Percentiles rank a stretch among this genome's conserved stretches.
Evolutionary conservation across 2,113 vertebrate genomes (phyloP).

Genomic region (Melanerpes aurifrons): DNA sequence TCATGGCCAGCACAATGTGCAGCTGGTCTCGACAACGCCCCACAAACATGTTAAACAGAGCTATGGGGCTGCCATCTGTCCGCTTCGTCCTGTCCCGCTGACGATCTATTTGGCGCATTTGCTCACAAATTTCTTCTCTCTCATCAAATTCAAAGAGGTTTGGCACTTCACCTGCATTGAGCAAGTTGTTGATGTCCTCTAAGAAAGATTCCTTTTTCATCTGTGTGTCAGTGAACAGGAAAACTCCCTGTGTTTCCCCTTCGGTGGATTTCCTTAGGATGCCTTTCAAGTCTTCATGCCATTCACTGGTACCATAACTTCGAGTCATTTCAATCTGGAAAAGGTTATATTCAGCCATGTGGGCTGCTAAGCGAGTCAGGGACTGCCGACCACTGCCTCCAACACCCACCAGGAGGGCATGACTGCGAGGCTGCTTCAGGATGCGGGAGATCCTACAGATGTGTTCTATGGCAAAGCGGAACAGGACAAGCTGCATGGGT

Average conservation of each 20-base stretch:
- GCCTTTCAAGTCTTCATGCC: conserved; percentile 88
- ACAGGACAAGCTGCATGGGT: conserved; percentile 90
- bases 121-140: conserved; percentile 90
- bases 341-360: conserved; percentile 88
- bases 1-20: conserved; percentile 91
- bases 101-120: conserved; percentile 86
- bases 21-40: conserved; percentile 89
- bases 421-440: conserved; percentile 89
- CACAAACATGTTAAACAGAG: conserved; percentile 92
- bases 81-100: conserved; percentile 86
- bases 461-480: conserved; percentile 91
- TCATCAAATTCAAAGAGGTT: conserved; percentile 89
- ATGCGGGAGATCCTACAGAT: conserved; percentile 90
- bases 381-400: conserved; percentile 92
- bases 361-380: conserved; percentile 86
- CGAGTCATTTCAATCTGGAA: conserved; percentile 92
- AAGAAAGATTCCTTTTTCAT: conserved; percentile 92
- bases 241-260: conserved; percentile 85
- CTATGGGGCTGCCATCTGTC: conserved; percentile 86
- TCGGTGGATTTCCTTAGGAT: conserved; percentile 85
- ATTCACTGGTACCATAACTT: conserved; percentile 84
- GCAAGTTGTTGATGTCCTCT: conserved; percentile 90
- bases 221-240: conserved; percentile 91
- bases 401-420: conserved; percentile 89
- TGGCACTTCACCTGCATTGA: conserved; percentile 92